Base-by-base conservation (phyloP, 2,888 invertebrate genomes). In the Glomeris marginata region DNA sequence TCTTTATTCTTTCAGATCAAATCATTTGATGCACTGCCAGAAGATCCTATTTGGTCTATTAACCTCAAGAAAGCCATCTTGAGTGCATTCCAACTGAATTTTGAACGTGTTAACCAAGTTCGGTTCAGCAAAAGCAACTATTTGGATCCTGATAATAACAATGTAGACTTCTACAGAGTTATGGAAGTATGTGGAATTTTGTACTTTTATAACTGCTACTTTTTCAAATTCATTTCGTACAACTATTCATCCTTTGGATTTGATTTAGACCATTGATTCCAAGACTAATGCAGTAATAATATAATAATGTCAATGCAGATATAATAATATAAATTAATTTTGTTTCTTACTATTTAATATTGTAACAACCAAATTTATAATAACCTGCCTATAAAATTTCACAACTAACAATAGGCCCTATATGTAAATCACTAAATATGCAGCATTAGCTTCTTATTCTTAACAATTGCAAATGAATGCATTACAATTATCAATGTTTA, bases 31-130 rank as follows among this genome's bases (percentile, higher is more conserved):
- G 43, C 40, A 8, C 40, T 33, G 21, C 13, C 42, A 15, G 51
- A 51, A 20, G 51, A 51, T 47, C 42, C 51, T 1, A 36, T 21
- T 22, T 51, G 51, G 51, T 51, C 51, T 2, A 36, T 47, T 36
- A 51, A 51, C 38, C 18, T 51, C n/a, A 51, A 51, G 36, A 18
- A 37, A 37, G 37, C 47, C 41, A 36, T 51, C 15, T 28, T 51
- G 13, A 18, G 42, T 28, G 34, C 36, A 3, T 51, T 51, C 42
- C 51, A 51, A 42, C 10, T 47, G 21, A 47, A 41, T 22, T 51
- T 51, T 21, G 51, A 51, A 22, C 40, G 47, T 8, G 21, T 41
- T 10, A 36, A 41, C n/a, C 28, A 15, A 20, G 43, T 47, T 35
- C 18, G 47, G 21, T 35, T 42, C 34, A 41, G 41, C 41, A 51